Percentiles rank a stretch among this genome's conserved stretches.
Conservation (phyloP, 2,888 invertebrate species). For the Eustalomyia histrio region DNA sequence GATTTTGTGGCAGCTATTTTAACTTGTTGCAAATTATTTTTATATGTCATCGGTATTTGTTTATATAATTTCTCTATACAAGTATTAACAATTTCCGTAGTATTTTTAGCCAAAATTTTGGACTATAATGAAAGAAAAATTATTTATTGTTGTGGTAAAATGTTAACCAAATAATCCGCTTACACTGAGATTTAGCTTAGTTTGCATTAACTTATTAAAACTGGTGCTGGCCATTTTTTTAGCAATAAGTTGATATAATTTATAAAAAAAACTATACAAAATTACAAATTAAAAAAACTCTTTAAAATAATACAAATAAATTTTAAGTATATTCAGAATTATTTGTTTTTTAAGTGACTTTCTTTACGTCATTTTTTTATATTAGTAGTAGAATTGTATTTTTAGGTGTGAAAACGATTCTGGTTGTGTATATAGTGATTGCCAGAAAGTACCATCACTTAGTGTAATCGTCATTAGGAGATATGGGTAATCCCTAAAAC, state of each 20-base stretch:
- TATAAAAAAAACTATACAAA: too few species aligned
- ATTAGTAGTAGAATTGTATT: neutral
- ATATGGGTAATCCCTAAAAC: too few species aligned
- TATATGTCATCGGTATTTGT: conserved; percentile 61
- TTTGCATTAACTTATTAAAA: conserved; percentile 67
- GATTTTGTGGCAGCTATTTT: too few species aligned
- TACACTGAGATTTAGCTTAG: conserved; percentile 68
- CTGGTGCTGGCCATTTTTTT: conserved; percentile 66
- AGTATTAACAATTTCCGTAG: conserved; percentile 68
- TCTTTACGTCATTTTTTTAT: too few species aligned
- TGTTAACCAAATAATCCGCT: neutral
- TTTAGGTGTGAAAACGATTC: neutral
- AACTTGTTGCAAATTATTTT: conserved; percentile 55
- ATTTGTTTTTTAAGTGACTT: neutral
- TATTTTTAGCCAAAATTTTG: conserved; percentile 67
- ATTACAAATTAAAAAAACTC: too few species aligned
- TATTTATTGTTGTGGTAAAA: neutral
- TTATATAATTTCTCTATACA: conserved; percentile 68
- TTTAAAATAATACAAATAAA: too few species aligned
- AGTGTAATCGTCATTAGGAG: too few species aligned
- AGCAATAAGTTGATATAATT: neutral
- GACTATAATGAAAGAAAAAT: conserved; percentile 55
- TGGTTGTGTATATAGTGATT: neutral
- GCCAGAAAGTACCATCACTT: too few species aligned
- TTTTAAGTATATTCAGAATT: too few species aligned